A percentile compares a stretch with the other conserved stretches of the same genome.
Evolutionary conservation across 2,888 invertebrate species (phyloP).

Genomic region (Amitus sp.): DNA sequence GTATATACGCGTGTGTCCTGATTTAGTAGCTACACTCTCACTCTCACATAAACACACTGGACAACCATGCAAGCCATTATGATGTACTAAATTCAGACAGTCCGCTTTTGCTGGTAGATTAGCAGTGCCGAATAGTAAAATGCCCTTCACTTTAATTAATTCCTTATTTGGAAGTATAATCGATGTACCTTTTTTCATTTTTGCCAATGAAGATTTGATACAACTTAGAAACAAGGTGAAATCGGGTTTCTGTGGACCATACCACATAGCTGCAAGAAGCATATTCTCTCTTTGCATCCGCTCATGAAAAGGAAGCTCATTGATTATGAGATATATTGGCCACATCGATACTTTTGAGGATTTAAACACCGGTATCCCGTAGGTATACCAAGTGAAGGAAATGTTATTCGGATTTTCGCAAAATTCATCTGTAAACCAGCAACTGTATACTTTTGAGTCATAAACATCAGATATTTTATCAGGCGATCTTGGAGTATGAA

Average conservation of each 20-base stretch:
- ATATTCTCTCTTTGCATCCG: constrained; percentile 20
- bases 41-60: constrained; percentile 10
- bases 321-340: neutral
- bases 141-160: constrained; percentile 9
- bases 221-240: constrained; percentile 9
- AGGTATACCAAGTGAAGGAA: constrained; percentile 30
- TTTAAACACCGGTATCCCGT: constrained; percentile 11
- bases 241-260: constrained; percentile 16
- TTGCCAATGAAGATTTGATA: neutral
- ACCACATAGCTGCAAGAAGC: constrained; percentile 10
- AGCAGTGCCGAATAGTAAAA: constrained; percentile 15
- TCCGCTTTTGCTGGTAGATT: constrained; percentile 16
- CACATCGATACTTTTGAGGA: neutral
- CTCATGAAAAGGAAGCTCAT: constrained; percentile 12
- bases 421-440: neutral
- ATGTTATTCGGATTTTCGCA: constrained; percentile 12
- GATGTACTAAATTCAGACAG: constrained; percentile 15
- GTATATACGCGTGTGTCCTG: too few relatives aligned
- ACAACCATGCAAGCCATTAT: constrained; percentile 10
- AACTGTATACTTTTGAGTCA: neutral
- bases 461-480: neutral
- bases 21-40: too few relatives aligned
- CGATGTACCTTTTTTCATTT: neutral
- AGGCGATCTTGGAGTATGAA: neutral
- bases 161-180: neutral